phyloP scores from a whole-genome alignment of 35 echinoderm and acorn worm genomes.

The Heliocidaris erythrogramma region DNA sequence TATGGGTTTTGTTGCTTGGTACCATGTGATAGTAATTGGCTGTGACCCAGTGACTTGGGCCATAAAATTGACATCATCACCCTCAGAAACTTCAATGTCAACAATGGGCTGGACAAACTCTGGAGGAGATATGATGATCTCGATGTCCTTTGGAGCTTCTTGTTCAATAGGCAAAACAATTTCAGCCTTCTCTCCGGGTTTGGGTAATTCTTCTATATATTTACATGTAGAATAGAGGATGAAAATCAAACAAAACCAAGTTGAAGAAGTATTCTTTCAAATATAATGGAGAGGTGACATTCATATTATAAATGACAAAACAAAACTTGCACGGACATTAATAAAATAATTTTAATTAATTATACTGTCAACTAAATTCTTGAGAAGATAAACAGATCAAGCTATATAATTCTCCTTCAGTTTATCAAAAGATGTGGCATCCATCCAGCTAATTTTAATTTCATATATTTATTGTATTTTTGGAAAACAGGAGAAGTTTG shows the following conservation, averaged over 20 bases:
- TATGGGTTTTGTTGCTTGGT: conserved; percentile 69
- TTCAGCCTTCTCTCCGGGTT: conserved; percentile 49
- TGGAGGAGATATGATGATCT: conserved; percentile 80
- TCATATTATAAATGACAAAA: not conserved
- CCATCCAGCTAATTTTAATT: not conserved
- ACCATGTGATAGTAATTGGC: conserved; percentile 90
- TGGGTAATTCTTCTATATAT: conserved; percentile 41
- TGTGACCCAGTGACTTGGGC: conserved; percentile 73
- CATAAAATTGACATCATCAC: conserved; percentile 66
- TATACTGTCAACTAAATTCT: not conserved
- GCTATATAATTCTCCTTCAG: not conserved
- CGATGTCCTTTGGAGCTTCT: conserved; percentile 48
- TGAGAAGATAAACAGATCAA: not conserved
- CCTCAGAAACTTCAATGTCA: conserved; percentile 71
- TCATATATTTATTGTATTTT: not conserved
- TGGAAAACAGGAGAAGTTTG: not conserved
- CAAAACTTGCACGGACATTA: not conserved
- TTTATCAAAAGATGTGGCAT: not conserved
- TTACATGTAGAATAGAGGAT: not conserved
- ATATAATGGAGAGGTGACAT: not conserved
- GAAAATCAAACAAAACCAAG: not conserved
- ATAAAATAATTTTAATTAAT: not conserved
- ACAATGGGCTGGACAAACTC: conserved; percentile 75
- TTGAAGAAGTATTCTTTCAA: not conserved
- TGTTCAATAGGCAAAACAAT: conserved; percentile 62